Percentiles rank a stretch among this genome's conserved stretches.
Conservation (phyloP, 2,888 invertebrate species). For the Hipparchia semele region DNA sequence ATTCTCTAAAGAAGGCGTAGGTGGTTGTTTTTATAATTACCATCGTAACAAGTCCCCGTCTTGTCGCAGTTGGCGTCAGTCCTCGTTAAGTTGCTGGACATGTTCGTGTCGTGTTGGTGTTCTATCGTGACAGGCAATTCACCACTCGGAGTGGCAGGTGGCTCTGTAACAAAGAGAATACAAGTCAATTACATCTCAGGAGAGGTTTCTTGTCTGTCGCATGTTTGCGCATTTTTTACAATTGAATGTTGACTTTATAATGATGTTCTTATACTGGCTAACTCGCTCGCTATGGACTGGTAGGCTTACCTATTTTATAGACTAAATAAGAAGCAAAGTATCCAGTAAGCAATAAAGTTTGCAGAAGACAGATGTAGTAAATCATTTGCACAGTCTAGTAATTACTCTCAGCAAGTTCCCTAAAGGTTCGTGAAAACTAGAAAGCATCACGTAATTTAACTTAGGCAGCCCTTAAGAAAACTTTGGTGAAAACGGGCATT, state of each 20-base stretch:
- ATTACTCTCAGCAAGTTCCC: too few species aligned
- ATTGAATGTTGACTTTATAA: constrained; percentile 9
- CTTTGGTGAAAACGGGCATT: too few species aligned
- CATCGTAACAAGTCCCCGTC: constrained; percentile 97
- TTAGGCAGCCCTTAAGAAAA: too few species aligned
- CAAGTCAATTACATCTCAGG: constrained; percentile 26
- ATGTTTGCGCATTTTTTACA: background rate
- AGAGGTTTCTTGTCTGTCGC: background rate
- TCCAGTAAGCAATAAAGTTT: too few species aligned
- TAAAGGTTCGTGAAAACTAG: too few species aligned
- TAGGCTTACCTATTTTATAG: background rate
- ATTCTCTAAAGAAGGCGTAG: background rate
- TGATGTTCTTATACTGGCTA: background rate
- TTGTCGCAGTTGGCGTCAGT: constrained; percentile 95
- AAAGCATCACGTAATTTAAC: too few species aligned
- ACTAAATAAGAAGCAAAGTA: too few species aligned
- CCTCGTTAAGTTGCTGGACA: constrained; percentile 88
- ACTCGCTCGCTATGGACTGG: background rate
- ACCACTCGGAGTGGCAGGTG: constrained; percentile 69
- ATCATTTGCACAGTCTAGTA: too few species aligned
- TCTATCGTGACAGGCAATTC: constrained; percentile 90
- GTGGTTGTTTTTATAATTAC: constrained; percentile 77
- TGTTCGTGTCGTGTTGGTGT: constrained; percentile 88
- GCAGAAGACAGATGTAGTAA: too few species aligned
- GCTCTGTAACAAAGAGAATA: constrained; percentile 70